Conservation (phyloP, 2,888 invertebrate genomes). For the Venustoraphidia nigricollis region DNA sequence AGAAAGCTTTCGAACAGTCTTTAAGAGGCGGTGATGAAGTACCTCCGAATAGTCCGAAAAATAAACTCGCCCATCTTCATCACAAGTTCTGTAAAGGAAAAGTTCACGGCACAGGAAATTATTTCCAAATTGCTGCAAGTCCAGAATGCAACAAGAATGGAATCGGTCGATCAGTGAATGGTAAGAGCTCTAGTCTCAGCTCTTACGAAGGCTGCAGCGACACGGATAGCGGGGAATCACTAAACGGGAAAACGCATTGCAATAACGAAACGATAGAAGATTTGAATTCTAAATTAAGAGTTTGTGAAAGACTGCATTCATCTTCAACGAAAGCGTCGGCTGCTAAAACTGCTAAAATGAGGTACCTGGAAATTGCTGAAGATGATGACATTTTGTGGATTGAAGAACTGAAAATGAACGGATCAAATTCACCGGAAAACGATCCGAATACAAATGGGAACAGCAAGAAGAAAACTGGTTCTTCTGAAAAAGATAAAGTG, state of each 20-base stretch:
- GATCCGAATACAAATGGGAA: conserved; percentile 9
- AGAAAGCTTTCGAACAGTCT: conserved; percentile 42
- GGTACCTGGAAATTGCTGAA: conserved; percentile 33
- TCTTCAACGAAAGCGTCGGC: conserved; percentile 41
- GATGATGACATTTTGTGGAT: conserved; percentile 20
- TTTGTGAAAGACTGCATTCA: conserved; percentile 36
- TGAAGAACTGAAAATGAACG: not conserved
- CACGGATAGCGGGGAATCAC: conserved; percentile 43
- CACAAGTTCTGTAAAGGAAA: conserved; percentile 63
- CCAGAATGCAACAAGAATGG: conserved; percentile 5
- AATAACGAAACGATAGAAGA: conserved; percentile 7
- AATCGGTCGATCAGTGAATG: conserved; percentile 22
- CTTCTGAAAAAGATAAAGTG: not conserved
- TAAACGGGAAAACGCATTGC: conserved; percentile 1
- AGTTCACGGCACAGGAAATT: conserved; percentile 57
- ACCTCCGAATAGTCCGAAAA: conserved; percentile 33
- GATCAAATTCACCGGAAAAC: not conserved
- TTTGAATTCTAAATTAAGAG: conserved; percentile 19
- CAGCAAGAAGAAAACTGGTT: conserved; percentile 1
- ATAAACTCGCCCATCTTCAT: conserved; percentile 35
- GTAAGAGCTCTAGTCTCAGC: conserved; percentile 39
- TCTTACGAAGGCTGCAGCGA: conserved; percentile 51
- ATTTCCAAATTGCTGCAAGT: conserved; percentile 4
- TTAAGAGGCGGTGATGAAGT: conserved; percentile 35
- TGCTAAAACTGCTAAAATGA: conserved; percentile 43